Evolutionary conservation across 2,888 invertebrate genomes (phyloP).

Genomic region (Lycia hirtaria): DNA sequence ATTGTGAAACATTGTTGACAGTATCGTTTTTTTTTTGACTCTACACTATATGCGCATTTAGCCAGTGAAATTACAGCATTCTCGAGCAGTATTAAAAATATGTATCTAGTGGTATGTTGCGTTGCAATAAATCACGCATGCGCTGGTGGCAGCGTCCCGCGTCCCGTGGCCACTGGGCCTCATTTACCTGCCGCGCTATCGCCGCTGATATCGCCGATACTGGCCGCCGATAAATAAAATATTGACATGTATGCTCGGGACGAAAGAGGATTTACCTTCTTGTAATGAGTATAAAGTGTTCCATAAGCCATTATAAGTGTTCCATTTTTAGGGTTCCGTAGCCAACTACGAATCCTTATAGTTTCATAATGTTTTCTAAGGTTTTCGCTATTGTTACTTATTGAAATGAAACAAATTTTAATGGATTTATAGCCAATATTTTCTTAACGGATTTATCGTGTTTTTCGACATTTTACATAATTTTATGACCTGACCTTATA

Average conservation of each 20-base stretch:
- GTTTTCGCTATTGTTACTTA: no score
- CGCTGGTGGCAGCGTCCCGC: constrained; percentile 49
- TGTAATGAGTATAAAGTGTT: no score
- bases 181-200: constrained; percentile 75
- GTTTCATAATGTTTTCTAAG: no score
- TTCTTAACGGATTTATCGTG: no score
- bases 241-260: constrained; percentile 65
- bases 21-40: background rate
- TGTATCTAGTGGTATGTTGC: background rate
- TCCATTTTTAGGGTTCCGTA: no score
- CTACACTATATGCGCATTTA: background rate
- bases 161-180: constrained; percentile 53
- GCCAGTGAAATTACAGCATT: background rate
- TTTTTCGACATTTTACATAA: no score
- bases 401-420: no score
- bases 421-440: no score
- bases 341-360: no score
- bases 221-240: constrained; percentile 76
- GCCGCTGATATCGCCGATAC: constrained; percentile 72
- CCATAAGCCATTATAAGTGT: no score
- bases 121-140: constrained; percentile 57
- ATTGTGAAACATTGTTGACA: no score
- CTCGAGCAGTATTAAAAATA: background rate
- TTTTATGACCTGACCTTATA: no score
- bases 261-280: background rate